phyloP scores from a whole-genome alignment of 2,888 invertebrate species.

The Drosophila formosana region DNA sequence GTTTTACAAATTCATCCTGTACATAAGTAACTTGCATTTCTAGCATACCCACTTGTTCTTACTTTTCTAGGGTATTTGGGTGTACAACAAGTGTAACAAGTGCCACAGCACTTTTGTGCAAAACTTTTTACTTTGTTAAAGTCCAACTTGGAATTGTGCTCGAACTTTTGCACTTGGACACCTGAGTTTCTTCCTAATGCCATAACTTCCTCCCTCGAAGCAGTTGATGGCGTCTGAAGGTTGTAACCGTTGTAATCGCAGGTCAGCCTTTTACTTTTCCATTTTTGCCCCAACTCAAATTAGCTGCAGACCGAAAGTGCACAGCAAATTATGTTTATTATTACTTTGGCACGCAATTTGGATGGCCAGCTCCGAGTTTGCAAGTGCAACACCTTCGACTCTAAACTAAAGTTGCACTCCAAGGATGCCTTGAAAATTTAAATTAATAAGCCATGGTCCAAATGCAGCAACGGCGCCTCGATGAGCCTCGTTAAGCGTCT shows the following conservation, averaged over 20 bases:
- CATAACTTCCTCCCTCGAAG: constrained; percentile 8
- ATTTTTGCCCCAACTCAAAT: constrained; percentile 27
- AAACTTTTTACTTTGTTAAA: constrained; percentile 78
- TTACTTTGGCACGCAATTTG: constrained; percentile 74
- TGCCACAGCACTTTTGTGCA: constrained; percentile 48
- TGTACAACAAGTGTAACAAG: constrained; percentile 49
- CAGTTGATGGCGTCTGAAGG: constrained; percentile 38
- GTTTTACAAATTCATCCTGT: too few species aligned
- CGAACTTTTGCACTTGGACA: constrained; percentile 71
- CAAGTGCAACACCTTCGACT: constrained; percentile 4
- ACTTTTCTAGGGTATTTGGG: constrained; percentile 23
- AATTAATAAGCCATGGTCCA: constrained; percentile 78
- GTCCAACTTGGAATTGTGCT: constrained; percentile 65
- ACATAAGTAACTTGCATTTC: too few species aligned
- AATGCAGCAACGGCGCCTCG: constrained; percentile 45
- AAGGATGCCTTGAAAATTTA: constrained; percentile 69
- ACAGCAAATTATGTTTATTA: constrained; percentile 80
- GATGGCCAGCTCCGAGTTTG: constrained; percentile 24
- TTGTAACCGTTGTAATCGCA: constrained; percentile 39
- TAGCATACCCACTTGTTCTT: not conserved
- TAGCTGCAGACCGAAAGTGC: constrained; percentile 61
- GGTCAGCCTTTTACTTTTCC: constrained; percentile 16
- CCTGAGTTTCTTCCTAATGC: constrained; percentile 31
- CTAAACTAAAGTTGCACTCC: constrained; percentile 5
- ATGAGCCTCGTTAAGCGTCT: constrained; percentile 71